Evolutionary conservation across 2,113 vertebrate genomes (phyloP), one percentile per base, ranked within the genome.

Genomic region (Otolemur garnettii): DNA sequence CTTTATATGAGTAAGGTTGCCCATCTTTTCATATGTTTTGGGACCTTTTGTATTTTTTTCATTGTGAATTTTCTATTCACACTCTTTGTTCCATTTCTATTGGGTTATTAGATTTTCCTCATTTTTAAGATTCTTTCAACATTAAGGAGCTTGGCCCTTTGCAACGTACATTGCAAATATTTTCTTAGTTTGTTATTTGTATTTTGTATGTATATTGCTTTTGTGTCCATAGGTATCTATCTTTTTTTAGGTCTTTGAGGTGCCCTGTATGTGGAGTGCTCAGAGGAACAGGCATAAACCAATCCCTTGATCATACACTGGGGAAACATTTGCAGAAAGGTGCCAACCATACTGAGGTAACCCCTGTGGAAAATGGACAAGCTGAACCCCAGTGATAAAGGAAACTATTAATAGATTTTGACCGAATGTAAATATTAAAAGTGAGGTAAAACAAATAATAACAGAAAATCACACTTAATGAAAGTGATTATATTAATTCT

Each of bases 401-500:
- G 57, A 91, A 93, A 80, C 14, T 69, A 86, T 93, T 93, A 92
- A 77, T 89, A 85, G 19, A n/a, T 87, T 87, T 94, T 88, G 85
- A 87, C 19, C 45, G 7, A 82, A 22, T 86, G 13, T 62, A 91
- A 94, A 83, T 74, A 86, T 71, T 64, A 35, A 79, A 81, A 75
- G 15, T 84, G 64, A 88, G 15, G 24, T 28, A 84, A 95, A 94
- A 55, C 62, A 69, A 92, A 87, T 28, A 53, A 19, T 77, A 88
- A 55, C 60, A 92, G 84, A 90, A 83, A 93, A 60, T 80, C 53
- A 82, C 75, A 91, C 7, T 22, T 30, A 55, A 50, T 87, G 18
- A 93, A 94, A 94, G 30, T 96, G 62, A 96, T 94, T 53, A n/a
- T n/a, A 68, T 55, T 86, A 79, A 55, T 77, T 94, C 53, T 89